Evolutionary conservation across 2,113 vertebrate species (phyloP).

Genomic region (Syngnathoides biaculeatus): DNA sequence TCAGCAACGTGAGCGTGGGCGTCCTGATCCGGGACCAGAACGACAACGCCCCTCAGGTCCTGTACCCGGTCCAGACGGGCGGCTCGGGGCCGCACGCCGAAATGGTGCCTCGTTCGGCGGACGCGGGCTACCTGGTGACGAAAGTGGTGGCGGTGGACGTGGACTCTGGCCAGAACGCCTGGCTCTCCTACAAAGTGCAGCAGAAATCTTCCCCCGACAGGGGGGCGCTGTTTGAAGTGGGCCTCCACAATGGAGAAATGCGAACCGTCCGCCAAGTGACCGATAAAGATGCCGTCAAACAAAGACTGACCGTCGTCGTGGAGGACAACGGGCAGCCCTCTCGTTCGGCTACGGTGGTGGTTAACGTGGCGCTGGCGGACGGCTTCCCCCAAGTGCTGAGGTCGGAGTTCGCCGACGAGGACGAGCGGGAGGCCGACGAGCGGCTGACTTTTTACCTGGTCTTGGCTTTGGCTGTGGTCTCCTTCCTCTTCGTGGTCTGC

Average conservation of each 20-base stretch:
- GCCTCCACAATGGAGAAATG: too few relatives aligned
- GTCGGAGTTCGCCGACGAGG: too few relatives aligned
- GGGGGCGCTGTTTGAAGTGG: too few relatives aligned
- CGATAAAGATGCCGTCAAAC: conserved; percentile 9
- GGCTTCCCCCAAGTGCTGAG: too few relatives aligned
- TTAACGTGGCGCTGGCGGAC: background rate
- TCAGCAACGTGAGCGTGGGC: conserved; percentile 47
- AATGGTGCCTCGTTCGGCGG: conserved; percentile 37
- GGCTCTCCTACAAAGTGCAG: too few relatives aligned
- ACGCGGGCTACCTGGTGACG: conserved; percentile 57
- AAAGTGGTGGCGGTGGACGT: conserved; percentile 50
- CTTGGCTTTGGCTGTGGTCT: too few relatives aligned
- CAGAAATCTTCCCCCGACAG: too few relatives aligned
- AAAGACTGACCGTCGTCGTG: conserved; percentile 32
- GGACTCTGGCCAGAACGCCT: conserved; percentile 13
- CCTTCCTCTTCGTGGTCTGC: too few relatives aligned
- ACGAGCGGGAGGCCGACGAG: too few relatives aligned
- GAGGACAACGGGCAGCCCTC: conserved; percentile 21
- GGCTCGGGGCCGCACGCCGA: conserved; percentile 45
- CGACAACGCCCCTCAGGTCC: conserved; percentile 61
- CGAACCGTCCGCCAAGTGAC: too few relatives aligned
- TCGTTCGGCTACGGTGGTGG: background rate
- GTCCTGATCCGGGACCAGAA: conserved; percentile 58
- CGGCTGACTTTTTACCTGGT: too few relatives aligned
- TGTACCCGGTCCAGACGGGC: conserved; percentile 58